A percentile compares a stretch with the other conserved stretches of the same genome.
These are phyloP conservation scores for Crenuchus spilurus DNA, from an alignment of 2,797 vertebrate genomes.

Conservation along the genomic window DNA sequence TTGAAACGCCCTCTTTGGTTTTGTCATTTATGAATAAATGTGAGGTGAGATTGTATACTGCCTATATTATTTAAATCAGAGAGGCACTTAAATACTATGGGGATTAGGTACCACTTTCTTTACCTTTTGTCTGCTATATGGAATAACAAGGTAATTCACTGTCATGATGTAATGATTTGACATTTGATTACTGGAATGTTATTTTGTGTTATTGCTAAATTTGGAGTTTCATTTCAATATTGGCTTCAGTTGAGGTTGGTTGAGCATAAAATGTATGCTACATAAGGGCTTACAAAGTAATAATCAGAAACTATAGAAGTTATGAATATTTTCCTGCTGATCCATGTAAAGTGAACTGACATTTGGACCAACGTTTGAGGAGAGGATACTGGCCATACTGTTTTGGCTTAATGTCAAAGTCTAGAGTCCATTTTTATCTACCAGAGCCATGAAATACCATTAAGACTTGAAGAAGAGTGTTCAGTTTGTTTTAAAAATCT, in stretches of 20 bases:
- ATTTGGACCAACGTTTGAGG: slow-evolving; percentile 9
- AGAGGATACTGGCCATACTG: background rate
- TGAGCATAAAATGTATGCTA: slow-evolving; percentile 41
- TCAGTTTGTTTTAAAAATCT: background rate
- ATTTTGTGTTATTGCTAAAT: slow-evolving; percentile 48
- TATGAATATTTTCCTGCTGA: slow-evolving; percentile 39
- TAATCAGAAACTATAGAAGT: slow-evolving; percentile 6
- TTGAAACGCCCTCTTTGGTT: slow-evolving; percentile 41
- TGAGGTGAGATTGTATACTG: slow-evolving; percentile 52
- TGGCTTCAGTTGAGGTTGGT: slow-evolving; percentile 33
- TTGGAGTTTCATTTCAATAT: slow-evolving; percentile 40
- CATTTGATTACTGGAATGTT: slow-evolving; percentile 43
- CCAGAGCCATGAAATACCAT: slow-evolving; percentile 27
- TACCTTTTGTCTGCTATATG: slow-evolving; percentile 49
- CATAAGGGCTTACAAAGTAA: slow-evolving; percentile 55
- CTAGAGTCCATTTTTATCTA: slow-evolving; percentile 6
- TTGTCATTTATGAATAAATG: slow-evolving; percentile 58
- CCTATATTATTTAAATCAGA: slow-evolving; percentile 53
- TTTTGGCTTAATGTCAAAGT: slow-evolving; percentile 14
- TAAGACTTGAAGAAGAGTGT: background rate
- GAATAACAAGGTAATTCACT: slow-evolving; percentile 29
- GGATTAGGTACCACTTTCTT: slow-evolving; percentile 48
- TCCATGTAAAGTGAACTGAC: slow-evolving; percentile 39
- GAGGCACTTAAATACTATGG: slow-evolving; percentile 49
- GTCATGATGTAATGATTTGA: slow-evolving; percentile 48